These are phyloP conservation scores for Cyclura pinguis DNA, from an alignment of 2,797 vertebrate genomes.

Conservation along the genomic window DNA sequence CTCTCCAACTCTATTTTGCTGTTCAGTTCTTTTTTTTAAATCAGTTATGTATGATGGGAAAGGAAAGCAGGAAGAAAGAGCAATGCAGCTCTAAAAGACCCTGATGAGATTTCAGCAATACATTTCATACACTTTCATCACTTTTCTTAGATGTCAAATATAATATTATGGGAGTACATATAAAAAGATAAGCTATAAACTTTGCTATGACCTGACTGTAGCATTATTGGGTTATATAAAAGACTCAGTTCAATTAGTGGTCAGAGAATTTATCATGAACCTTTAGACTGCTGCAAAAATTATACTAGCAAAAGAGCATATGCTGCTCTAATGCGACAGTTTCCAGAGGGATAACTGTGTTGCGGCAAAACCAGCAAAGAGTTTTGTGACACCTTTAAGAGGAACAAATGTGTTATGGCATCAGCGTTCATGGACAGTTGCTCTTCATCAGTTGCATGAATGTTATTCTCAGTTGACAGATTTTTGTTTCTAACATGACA, in stretches of 20 bases:
- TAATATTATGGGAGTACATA: slow-evolving; percentile 8
- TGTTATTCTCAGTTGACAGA: background rate
- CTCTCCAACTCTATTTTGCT: background rate
- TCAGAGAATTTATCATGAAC: slow-evolving; percentile 1
- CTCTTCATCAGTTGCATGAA: background rate
- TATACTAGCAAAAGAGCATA: background rate
- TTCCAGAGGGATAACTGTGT: background rate
- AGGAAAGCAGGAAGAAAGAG: background rate
- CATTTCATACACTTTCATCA: slow-evolving; percentile 12
- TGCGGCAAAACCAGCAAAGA: background rate
- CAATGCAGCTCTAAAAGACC: background rate
- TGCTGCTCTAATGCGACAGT: background rate
- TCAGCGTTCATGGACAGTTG: background rate
- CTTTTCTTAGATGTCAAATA: background rate
- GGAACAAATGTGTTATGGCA: background rate
- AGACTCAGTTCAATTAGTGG: slow-evolving; percentile 16
- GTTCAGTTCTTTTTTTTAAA: too few relatives aligned
- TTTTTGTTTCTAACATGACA: too few relatives aligned
- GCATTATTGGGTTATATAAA: slow-evolving; percentile 20
- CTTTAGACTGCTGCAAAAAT: slow-evolving; percentile 26
- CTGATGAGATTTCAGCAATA: background rate
- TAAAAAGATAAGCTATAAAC: slow-evolving; percentile 3
- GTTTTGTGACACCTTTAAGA: background rate
- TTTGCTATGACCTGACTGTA: slow-evolving; percentile 2
- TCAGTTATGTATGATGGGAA: background rate